Percentiles rank a stretch among this genome's conserved stretches.
Evolutionary conservation across 2,113 vertebrate species (phyloP).

Genomic region (Neodon shergylaensis): DNA sequence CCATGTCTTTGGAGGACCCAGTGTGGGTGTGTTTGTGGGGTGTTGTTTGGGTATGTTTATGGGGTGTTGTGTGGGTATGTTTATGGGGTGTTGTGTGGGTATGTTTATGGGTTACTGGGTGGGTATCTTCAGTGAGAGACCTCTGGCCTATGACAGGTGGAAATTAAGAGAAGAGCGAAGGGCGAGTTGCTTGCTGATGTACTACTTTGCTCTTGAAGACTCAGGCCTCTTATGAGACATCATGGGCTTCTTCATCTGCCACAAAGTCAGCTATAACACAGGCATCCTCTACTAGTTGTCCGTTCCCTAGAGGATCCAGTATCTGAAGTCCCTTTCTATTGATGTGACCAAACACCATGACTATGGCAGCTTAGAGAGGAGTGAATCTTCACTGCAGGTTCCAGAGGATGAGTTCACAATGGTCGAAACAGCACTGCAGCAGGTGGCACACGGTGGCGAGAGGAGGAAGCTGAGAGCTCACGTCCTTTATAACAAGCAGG

Average conservation of each 20-base stretch:
- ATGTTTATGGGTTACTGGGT: background rate
- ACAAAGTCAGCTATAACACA: no score
- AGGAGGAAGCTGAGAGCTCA: background rate
- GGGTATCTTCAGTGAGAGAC: background rate
- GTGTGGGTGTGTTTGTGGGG: background rate
- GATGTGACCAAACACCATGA: background rate
- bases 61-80: background rate
- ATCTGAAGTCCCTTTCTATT: background rate
- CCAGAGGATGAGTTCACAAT: background rate
- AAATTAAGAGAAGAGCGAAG: background rate
- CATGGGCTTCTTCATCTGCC: background rate
- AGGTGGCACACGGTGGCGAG: background rate
- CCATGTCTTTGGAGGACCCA: background rate
- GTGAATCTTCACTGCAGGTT: no score
- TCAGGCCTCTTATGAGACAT: background rate
- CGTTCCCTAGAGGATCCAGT: background rate
- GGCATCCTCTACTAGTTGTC: background rate
- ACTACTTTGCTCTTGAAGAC: background rate
- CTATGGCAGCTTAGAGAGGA: background rate
- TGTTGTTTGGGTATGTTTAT: background rate
- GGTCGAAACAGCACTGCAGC: background rate
- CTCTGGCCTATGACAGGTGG: background rate
- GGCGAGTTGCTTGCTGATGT: background rate
- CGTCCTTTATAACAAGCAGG: background rate
- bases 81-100: background rate